A percentile compares a stretch with the other conserved stretches of the same genome.
phyloP scores from a whole-genome alignment of 2,797 vertebrate species.

The Galago senegalensis region DNA sequence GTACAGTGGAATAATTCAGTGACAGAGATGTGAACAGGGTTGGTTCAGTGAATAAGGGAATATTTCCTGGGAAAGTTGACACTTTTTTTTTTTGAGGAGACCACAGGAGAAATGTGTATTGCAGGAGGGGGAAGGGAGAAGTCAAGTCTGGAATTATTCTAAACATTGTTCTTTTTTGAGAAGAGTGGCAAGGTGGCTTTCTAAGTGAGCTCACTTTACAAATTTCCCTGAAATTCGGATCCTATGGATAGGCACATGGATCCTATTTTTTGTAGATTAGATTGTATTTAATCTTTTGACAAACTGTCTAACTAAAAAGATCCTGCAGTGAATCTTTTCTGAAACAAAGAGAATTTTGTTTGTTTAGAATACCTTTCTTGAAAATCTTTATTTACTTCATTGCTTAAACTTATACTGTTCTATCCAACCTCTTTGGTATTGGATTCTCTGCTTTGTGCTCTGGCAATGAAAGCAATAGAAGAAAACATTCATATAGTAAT shows the following conservation, averaged over 20 bases:
- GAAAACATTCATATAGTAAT: not conserved
- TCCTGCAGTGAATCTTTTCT: not conserved
- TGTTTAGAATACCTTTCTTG: not conserved
- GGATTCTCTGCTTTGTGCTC: not conserved
- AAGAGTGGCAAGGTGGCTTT: not conserved
- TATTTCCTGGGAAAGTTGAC: not conserved
- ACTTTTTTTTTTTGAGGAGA: not conserved
- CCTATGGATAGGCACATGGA: not conserved
- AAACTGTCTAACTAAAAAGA: constrained; percentile 11
- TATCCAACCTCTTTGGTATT: not conserved
- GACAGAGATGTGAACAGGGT: not conserved
- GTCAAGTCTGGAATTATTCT: not conserved
- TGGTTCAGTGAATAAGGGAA: not conserved
- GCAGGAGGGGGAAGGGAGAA: not conserved
- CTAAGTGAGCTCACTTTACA: constrained; percentile 29
- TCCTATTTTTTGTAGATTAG: constrained; percentile 24
- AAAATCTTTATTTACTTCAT: constrained; percentile 11
- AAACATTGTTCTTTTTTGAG: not conserved
- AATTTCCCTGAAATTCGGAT: not conserved
- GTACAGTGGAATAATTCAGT: not conserved
- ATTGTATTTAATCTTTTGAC: not conserved
- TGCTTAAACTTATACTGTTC: not conserved
- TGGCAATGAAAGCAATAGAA: constrained; percentile 13
- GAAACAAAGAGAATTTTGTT: constrained; percentile 1
- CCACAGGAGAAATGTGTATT: not conserved